Evolutionary conservation across 30 jellyfish, hydroid and myxozoan species (phyloP), one percentile per base, ranked within the genome.

Genomic region (Turritopsis dohrnii): DNA sequence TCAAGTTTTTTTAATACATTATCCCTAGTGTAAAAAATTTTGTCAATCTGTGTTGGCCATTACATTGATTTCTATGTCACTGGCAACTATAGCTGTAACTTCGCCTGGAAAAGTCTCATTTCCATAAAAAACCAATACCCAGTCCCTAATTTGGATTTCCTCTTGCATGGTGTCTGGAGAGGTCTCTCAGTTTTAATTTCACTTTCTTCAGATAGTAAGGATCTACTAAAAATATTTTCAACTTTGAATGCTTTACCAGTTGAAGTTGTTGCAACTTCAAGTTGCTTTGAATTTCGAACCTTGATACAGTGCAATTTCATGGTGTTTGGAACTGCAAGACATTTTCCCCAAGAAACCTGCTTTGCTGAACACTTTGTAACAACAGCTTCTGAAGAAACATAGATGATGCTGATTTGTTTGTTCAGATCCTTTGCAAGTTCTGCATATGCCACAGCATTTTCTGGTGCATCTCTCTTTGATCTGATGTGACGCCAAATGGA

Each of bases 351-450:
- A n/a, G n/a, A n/a, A n/a, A n/a, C n/a, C n/a, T n/a, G n/a, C n/a
- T n/a, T n/a, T n/a, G n/a, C n/a, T n/a, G n/a, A n/a, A n/a, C n/a
- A n/a, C n/a, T n/a, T n/a, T n/a, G n/a, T n/a, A n/a, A n/a, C n/a
- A n/a, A n/a, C n/a, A n/a, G n/a, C n/a, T n/a, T n/a, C n/a, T n/a
- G n/a, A n/a, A n/a, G n/a, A n/a, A n/a, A n/a, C n/a, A n/a, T n/a
- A n/a, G n/a, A n/a, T n/a, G n/a, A n/a, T n/a, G n/a, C n/a, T 76
- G 84, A 76, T 28, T 76, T 76, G 84, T 76, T 76, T 76, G 84
- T 76, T 76, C 84, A 76, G 84, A 31, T 76, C 84, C 81, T 76
- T 76, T 76, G 84, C 81, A 72, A 72, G 81, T 72, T 72, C 41
- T 16, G 81, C 81, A 72, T 72, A 72, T 72, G 81, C 81, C 24